Evolutionary conservation across 2,113 vertebrate species (phyloP), one percentile per base, ranked within the genome.

Genomic region (Morphnarchus princeps): DNA sequence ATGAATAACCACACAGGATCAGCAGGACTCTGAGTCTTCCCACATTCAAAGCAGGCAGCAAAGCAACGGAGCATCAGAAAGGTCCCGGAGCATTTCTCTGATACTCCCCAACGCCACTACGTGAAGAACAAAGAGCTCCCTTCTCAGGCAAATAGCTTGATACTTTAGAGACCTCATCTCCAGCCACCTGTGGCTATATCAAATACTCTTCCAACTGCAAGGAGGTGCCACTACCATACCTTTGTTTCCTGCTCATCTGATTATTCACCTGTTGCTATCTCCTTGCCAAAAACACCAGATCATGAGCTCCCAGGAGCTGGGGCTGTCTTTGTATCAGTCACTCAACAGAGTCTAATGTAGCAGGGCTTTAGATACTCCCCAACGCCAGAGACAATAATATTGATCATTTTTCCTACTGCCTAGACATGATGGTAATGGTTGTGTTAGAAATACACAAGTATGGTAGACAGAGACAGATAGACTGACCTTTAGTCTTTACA

Each of bases 401-500:
- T 57, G 55, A 87, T 57, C 8, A 28, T 83, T 92, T 78, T 40
- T 81, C 85, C 59, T 74, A 4, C 50, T 73, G 62, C 79, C 50
- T 47, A 40, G 71, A 50, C 5, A 7, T 1, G 1, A 31, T 20
- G 38, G 63, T 28, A 70, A 69, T 28, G 14, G 42, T 24, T 94
- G 32, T 55, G 32, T 50, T 84, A 85, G 63, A 88, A 70, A 82
- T 40, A 36, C 0, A 0, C 36, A 49, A 43, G 54, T 47, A 81
- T 34, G 54, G 58, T 9, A 87, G 79, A 71, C 79, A 95, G 52
- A 84, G 70, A 87, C 65, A 73, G 45, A 92, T 73, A 55, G 54
- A 54, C 22, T 87, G 73, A 83, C 88, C 47, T 92, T 95, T 72
- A 77, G 38, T 79, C 87, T 87, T 87, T 28, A 63, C 78, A 85